Evolutionary conservation across 2,797 vertebrate genomes (phyloP).

Genomic region (Falco novaeseelandiae): DNA sequence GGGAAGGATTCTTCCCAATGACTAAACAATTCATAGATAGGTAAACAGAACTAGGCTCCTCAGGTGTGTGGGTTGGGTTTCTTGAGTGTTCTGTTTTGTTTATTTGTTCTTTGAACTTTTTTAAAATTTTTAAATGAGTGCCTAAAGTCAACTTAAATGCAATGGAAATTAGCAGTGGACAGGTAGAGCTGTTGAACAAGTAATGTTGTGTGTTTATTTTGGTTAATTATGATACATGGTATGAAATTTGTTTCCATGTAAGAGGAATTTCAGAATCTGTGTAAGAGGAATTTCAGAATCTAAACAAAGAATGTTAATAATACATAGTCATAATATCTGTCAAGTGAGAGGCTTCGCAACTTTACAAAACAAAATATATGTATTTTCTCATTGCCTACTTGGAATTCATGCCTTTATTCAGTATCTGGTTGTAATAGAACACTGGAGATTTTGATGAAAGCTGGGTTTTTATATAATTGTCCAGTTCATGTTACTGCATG

Average conservation of each 20-base stretch:
- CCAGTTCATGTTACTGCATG: background rate
- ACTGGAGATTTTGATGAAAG: background rate
- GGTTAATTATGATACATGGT: background rate
- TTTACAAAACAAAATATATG: background rate
- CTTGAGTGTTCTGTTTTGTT: background rate
- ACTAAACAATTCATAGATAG: background rate
- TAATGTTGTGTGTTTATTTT: background rate
- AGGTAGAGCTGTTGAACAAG: background rate
- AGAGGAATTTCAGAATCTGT: background rate
- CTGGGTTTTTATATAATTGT: background rate
- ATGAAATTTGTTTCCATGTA: background rate
- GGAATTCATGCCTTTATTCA: background rate
- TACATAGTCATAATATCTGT: background rate
- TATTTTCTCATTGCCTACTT: background rate
- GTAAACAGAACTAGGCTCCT: background rate
- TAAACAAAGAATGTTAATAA: constrained; percentile 31
- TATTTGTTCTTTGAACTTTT: background rate
- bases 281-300: no score
- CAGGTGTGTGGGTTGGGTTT: background rate
- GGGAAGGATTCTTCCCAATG: background rate
- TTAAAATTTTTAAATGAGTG: background rate
- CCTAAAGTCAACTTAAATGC: background rate
- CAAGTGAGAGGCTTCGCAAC: background rate
- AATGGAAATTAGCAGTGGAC: background rate
- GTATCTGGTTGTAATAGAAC: background rate